phyloP scores from a whole-genome alignment of 1,140 invertebrate genomes.

The Potamilus streckersoni region DNA sequence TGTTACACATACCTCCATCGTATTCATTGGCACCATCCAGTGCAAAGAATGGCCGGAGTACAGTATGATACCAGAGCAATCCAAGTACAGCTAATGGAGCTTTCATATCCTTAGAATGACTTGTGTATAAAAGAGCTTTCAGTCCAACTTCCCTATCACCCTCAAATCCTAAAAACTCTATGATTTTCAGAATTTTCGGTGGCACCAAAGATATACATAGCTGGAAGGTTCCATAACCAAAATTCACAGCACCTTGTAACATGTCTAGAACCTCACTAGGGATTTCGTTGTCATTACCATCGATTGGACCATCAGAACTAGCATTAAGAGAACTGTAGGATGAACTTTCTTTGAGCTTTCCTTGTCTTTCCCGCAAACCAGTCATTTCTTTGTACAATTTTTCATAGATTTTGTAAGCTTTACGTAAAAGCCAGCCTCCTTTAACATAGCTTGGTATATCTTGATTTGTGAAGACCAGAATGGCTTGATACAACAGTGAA shows the following conservation, averaged over 20 bases:
- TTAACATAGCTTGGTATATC: slow-evolving; percentile 78
- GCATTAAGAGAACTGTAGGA: slow-evolving; percentile 33
- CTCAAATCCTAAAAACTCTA: slow-evolving; percentile 80
- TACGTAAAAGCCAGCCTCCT: slow-evolving; percentile 79
- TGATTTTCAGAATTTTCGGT: slow-evolving; percentile 76
- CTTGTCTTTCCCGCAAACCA: slow-evolving; percentile 68
- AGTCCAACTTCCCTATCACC: slow-evolving; percentile 76
- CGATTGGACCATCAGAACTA: slow-evolving; percentile 36
- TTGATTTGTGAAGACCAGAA: slow-evolving; percentile 76
- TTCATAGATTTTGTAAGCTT: slow-evolving; percentile 82
- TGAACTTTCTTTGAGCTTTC: slow-evolving; percentile 38
- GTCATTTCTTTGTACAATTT: slow-evolving; percentile 75
- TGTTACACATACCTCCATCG: slow-evolving; percentile 67
- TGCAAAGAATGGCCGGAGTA: slow-evolving; percentile 79
- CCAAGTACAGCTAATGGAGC: slow-evolving; percentile 79
- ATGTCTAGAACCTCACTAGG: slow-evolving; percentile 68
- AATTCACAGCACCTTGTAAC: slow-evolving; percentile 78
- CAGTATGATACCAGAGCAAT: slow-evolving; percentile 81
- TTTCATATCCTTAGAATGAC: slow-evolving; percentile 78
- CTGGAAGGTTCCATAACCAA: slow-evolving; percentile 81
- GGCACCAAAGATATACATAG: slow-evolving; percentile 79
- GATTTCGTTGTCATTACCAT: slow-evolving; percentile 55
- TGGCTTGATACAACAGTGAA: slow-evolving; percentile 76
- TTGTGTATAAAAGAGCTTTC: slow-evolving; percentile 75
- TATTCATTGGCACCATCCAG: slow-evolving; percentile 75